Conservation (phyloP, 1,140 invertebrate genomes). For the Philopotamus ludificatus region DNA sequence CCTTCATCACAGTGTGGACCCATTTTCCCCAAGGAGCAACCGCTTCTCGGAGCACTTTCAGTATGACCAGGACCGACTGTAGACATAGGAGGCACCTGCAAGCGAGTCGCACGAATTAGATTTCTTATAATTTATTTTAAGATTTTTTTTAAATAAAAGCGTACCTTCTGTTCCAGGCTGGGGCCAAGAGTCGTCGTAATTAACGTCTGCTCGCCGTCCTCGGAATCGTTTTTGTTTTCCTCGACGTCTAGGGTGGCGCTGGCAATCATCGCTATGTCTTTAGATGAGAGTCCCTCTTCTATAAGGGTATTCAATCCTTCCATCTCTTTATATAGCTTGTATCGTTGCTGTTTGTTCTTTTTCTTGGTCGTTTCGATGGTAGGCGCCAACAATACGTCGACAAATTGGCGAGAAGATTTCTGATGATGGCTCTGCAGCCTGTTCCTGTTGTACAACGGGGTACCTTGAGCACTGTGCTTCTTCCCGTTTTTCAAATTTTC, state of each 20-base stretch:
- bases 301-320: constrained; percentile 51
- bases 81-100: constrained; percentile 38
- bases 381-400: constrained; percentile 20
- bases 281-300: constrained; percentile 52
- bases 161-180: constrained; percentile 54
- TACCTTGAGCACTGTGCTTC: constrained; percentile 22
- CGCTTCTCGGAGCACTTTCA: constrained; percentile 31
- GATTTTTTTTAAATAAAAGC: constrained; percentile 1
- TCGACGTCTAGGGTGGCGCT: constrained; percentile 45
- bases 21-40: constrained; percentile 35
- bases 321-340: constrained; percentile 48
- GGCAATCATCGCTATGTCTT: constrained; percentile 51
- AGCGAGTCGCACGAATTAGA: background rate
- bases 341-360: constrained; percentile 43
- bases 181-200: constrained; percentile 53
- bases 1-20: constrained; percentile 37
- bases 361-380: constrained; percentile 31
- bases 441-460: constrained; percentile 27
- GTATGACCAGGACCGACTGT: constrained; percentile 36
- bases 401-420: constrained; percentile 9
- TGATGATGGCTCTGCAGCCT: background rate
- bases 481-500: constrained; percentile 3
- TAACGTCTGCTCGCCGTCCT: constrained; percentile 30
- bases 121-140: background rate
- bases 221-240: constrained; percentile 41